Conservation (phyloP, 2,113 vertebrate species). For the Embiotoca jacksoni region DNA sequence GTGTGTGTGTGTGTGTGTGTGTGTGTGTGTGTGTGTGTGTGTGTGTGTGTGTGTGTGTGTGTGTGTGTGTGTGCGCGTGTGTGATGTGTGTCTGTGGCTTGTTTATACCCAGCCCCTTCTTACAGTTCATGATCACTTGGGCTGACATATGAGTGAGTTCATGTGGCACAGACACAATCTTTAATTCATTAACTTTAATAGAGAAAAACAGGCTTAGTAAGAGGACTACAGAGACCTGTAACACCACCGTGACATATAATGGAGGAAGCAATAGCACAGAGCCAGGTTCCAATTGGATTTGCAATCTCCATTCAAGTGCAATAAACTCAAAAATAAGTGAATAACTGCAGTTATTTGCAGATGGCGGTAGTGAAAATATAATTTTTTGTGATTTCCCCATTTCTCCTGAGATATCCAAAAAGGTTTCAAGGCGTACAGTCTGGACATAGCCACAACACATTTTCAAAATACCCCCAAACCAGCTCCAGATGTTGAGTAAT, state of each 20-base stretch:
- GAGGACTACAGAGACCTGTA: not conserved
- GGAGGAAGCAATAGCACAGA: conserved; percentile 3
- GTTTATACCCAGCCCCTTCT: conserved; percentile 49
- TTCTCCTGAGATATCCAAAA: conserved; percentile 45
- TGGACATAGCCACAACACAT: conserved; percentile 67
- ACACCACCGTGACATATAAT: conserved; percentile 1
- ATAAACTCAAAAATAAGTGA: conserved; percentile 26
- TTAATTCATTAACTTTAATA: conserved; percentile 47
- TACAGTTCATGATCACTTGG: conserved; percentile 51
- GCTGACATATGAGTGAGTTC: conserved; percentile 37
- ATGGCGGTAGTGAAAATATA: conserved; percentile 19
- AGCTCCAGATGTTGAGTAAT: conserved; percentile 79
- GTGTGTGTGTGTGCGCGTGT: conserved; percentile 2
- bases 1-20: conserved; percentile 21
- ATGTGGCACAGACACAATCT: conserved; percentile 39
- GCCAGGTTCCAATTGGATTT: conserved; percentile 10
- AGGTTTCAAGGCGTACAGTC: conserved; percentile 50
- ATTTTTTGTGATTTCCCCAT: conserved; percentile 1
- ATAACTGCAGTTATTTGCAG: conserved; percentile 12
- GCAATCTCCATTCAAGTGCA: conserved; percentile 2
- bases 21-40: not conserved
- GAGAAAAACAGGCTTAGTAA: conserved; percentile 10
- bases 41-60: no score
- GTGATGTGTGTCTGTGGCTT: conserved; percentile 32
- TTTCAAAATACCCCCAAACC: conserved; percentile 70